Percentiles rank a stretch among this genome's conserved stretches.
phyloP scores from a whole-genome alignment of 2,797 vertebrate species.

The Decapterus maruadsi region DNA sequence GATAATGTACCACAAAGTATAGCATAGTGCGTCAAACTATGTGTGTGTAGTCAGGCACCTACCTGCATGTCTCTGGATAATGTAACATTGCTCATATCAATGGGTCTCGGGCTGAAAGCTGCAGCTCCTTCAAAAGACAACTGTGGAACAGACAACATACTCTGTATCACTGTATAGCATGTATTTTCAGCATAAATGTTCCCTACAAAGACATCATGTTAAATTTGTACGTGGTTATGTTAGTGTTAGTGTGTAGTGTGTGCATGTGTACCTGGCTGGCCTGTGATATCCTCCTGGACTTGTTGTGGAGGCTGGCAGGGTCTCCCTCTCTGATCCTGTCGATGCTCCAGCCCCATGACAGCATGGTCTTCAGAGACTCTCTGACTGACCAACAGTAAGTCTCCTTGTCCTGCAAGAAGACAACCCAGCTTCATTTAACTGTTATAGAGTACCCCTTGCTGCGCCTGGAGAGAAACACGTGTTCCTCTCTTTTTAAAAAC shows the following conservation, averaged over 20 bases:
- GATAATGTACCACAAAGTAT: no score
- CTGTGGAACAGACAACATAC: slow-evolving; percentile 69
- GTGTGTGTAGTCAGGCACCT: slow-evolving; percentile 61
- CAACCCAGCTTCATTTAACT: background rate
- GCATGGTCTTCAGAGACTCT: slow-evolving; percentile 95
- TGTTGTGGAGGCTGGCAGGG: slow-evolving; percentile 89
- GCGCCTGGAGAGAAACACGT: background rate
- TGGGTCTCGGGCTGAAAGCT: slow-evolving; percentile 92
- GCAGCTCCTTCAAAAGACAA: slow-evolving; percentile 91
- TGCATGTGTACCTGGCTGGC: slow-evolving; percentile 89
- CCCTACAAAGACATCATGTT: background rate
- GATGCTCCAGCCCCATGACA: slow-evolving; percentile 94
- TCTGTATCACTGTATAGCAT: background rate
- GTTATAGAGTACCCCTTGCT: background rate
- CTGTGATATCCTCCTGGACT: slow-evolving; percentile 92
- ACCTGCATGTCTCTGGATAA: slow-evolving; percentile 95
- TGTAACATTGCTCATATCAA: slow-evolving; percentile 98
- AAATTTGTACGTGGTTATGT: background rate
- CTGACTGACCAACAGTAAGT: slow-evolving; percentile 92
- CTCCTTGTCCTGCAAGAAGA: slow-evolving; percentile 91
- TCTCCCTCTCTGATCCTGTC: slow-evolving; percentile 93
- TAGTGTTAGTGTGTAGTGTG: background rate
- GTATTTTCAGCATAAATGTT: background rate
- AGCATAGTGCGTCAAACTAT: background rate
- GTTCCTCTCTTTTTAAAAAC: background rate